Evolutionary conservation across 1,140 invertebrate genomes (phyloP).

Genomic region (Maniola jurtina): DNA sequence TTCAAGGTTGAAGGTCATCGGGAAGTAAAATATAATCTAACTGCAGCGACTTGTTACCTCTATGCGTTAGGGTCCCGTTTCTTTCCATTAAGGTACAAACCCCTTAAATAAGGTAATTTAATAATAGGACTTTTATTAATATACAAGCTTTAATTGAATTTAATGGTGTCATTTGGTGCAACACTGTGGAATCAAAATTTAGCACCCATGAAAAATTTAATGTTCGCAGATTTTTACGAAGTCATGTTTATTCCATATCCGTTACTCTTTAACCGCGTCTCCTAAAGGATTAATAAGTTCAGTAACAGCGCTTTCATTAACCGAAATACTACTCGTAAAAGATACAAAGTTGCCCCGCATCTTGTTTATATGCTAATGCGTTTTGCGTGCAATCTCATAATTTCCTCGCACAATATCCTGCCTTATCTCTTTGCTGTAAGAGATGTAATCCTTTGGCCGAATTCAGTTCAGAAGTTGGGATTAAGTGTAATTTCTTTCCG

Average conservation of each 20-base stretch:
- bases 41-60: too few relatives aligned
- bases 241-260: not conserved
- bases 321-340: conserved; percentile 31
- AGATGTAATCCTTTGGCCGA: conserved; percentile 7
- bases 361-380: conserved; percentile 59
- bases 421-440: conserved; percentile 17
- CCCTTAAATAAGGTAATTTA: too few relatives aligned
- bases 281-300: conserved; percentile 45
- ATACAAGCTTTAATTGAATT: too few relatives aligned
- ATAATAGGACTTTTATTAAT: too few relatives aligned
- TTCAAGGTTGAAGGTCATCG: too few relatives aligned
- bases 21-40: too few relatives aligned
- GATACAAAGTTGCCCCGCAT: conserved; percentile 40
- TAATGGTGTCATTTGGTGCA: too few relatives aligned
- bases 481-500: conserved; percentile 7
- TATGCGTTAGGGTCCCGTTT: too few relatives aligned
- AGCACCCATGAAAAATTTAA: too few relatives aligned
- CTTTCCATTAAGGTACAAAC: too few relatives aligned
- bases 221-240: not conserved
- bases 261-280: not conserved
- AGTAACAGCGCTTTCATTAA: conserved; percentile 48
- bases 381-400: conserved; percentile 33
- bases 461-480: conserved; percentile 11
- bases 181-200: too few relatives aligned
- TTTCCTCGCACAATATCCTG: conserved; percentile 19